Base-by-base conservation (phyloP, 2,113 vertebrate species). In the Cnemophilus loriae region DNA sequence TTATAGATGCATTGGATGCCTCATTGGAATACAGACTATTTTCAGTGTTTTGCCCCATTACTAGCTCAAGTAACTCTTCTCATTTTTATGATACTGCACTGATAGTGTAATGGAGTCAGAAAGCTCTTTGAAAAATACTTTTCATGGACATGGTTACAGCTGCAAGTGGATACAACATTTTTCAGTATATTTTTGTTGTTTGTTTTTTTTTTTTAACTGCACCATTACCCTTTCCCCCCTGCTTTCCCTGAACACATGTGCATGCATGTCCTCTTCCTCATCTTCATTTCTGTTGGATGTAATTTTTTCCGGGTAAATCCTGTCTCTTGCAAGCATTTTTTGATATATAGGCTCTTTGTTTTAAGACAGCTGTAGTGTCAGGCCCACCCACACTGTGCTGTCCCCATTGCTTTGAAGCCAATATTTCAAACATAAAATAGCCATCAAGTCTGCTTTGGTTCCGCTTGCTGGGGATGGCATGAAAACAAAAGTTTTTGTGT, bases 341-440 rank as follows among this genome's bases (percentile, higher is more conserved):
- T 95, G 24, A 90, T 88, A 90, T 81, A 81, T 56, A 93, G 85
- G 8, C 33, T 77, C 85, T 95, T 96, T 96, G 89, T 96, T 95
- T 95, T 89, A 87, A 44, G 60, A 44, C 74, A 95, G 69, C 77
- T 95, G 89, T 87, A 68, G 37, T 46, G 77, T 94, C 57, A 87
- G 57, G 89, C 91, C 95, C 94, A 96, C 95, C 89, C 96, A 96
- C 84, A 69, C 73, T 67, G 42, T 77, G 87, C 60, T 92, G 83
- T 88, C 79, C 33, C 44, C 44, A 16, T 86, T 90, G 83, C 93
- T 95, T 96, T 95, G 90, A 95, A 90, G 88, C 76, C 88, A 90
- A 70, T 85, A 88, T 91, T 96, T 95, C 68, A 92, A 90, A 94
- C 76, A 75, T 70, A 88, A 97, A 94, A 88, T 95, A 94, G 79